Percentiles rank a stretch among this genome's conserved stretches.
These are phyloP conservation scores for Eutolmus rufibarbis DNA, from an alignment of 2,888 invertebrate genomes.

Conservation along the genomic window DNA sequence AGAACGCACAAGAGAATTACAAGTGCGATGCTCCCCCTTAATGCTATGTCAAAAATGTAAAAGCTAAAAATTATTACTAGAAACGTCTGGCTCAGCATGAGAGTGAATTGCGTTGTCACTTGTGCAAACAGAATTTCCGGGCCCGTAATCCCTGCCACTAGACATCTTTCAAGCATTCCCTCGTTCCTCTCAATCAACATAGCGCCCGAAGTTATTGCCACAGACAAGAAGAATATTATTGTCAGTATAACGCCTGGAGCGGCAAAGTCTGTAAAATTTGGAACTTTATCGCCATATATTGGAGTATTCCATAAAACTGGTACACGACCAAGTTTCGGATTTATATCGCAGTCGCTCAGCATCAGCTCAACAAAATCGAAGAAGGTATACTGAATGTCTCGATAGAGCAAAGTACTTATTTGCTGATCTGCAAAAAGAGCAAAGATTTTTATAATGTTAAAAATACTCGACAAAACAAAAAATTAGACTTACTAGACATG, in stretches of 20 bases:
- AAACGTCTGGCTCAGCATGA: conserved; percentile 83
- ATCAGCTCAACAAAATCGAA: conserved; percentile 73
- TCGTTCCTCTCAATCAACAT: conserved; percentile 89
- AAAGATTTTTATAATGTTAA: background rate
- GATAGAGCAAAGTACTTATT: conserved; percentile 79
- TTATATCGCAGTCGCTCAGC: conserved; percentile 70
- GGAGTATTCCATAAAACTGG: conserved; percentile 72
- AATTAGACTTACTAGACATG: conserved; percentile 76
- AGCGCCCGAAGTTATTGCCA: conserved; percentile 89
- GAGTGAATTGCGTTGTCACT: conserved; percentile 84
- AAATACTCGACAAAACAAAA: background rate
- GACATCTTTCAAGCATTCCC: conserved; percentile 86
- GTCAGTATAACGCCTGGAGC: conserved; percentile 91
- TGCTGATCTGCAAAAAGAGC: conserved; percentile 77
- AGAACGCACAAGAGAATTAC: conserved; percentile 79
- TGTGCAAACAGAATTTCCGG: conserved; percentile 87
- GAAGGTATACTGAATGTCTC: conserved; percentile 77
- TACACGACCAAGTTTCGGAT: conserved; percentile 66
- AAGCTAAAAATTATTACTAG: conserved; percentile 83
- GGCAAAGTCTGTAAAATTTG: conserved; percentile 93
- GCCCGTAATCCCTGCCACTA: conserved; percentile 82
- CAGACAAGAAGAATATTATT: conserved; percentile 92
- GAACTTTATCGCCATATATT: conserved; percentile 76
- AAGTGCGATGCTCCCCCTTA: conserved; percentile 77
- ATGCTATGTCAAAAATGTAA: conserved; percentile 77